These are phyloP conservation scores for Melanchra persicariae DNA, from an alignment of 2,888 invertebrate genomes.

Conservation along the genomic window DNA sequence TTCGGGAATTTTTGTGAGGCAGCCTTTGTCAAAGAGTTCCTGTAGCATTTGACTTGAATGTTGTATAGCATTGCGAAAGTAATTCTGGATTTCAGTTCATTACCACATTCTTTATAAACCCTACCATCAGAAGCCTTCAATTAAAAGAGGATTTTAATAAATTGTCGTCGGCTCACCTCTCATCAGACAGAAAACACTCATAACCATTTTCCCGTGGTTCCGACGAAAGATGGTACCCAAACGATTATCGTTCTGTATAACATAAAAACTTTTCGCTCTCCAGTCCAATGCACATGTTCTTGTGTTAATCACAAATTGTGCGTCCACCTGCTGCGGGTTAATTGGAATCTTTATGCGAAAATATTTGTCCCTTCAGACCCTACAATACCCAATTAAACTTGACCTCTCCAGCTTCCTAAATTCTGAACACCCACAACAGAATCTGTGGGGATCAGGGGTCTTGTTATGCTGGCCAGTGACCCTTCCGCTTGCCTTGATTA, in stretches of 20 bases:
- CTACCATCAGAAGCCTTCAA: neutral
- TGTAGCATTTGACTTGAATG: conserved; percentile 31
- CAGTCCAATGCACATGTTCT: conserved; percentile 73
- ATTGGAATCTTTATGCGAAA: conserved; percentile 87
- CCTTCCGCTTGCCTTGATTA: conserved; percentile 84
- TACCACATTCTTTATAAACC: neutral
- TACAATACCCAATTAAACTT: conserved; percentile 67
- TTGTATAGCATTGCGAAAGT: conserved; percentile 11
- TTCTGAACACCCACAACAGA: conserved; percentile 48
- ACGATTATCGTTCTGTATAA: conserved; percentile 67
- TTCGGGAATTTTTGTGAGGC: conserved; percentile 36
- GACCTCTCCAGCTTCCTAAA: conserved; percentile 66
- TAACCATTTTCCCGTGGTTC: conserved; percentile 37
- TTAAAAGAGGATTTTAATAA: conserved; percentile 30
- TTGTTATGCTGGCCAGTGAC: conserved; percentile 73
- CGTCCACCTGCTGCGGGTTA: conserved; percentile 81
- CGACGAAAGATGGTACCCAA: conserved; percentile 45
- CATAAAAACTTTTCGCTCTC: conserved; percentile 71
- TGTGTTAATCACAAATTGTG: conserved; percentile 73
- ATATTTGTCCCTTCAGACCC: conserved; percentile 77
- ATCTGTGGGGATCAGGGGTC: conserved; percentile 66
- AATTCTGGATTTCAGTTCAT: conserved; percentile 1
- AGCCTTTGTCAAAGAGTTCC: conserved; percentile 41
- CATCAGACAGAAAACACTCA: conserved; percentile 26
- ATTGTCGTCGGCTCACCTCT: conserved; percentile 12